These are phyloP conservation scores for Philotrypesis tridentata DNA, from an alignment of 1,140 invertebrate species.

Conservation along the genomic window DNA sequence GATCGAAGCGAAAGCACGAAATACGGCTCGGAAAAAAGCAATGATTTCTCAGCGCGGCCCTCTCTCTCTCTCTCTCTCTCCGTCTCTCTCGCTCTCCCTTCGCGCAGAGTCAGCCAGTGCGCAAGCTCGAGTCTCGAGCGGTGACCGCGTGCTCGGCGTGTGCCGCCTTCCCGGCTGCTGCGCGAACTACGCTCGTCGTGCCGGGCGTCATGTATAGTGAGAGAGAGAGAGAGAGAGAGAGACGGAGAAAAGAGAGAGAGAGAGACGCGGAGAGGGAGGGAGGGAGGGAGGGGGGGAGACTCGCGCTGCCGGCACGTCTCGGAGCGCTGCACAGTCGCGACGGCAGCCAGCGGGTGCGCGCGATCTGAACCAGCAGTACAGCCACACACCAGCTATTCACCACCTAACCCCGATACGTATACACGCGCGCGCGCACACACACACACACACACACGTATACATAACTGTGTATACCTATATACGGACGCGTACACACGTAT, in stretches of 20 bases:
- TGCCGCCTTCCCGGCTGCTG: constrained; percentile 19
- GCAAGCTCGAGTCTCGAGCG: not conserved
- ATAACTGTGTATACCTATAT: not conserved
- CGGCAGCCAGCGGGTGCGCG: constrained; percentile 71
- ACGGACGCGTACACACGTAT: not conserved
- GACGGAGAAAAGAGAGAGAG: not conserved
- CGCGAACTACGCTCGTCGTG: constrained; percentile 32
- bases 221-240: not conserved
- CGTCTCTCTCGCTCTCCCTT: not conserved
- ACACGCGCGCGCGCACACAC: constrained; percentile 43
- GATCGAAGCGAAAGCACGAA: too few relatives aligned
- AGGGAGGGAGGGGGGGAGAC: not conserved
- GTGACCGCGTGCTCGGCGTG: constrained; percentile 57
- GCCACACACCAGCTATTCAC: not conserved
- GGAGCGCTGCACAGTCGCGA: constrained; percentile 71
- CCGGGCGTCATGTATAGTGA: not conserved
- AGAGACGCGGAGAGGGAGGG: not conserved
- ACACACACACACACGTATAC: constrained; percentile 37
- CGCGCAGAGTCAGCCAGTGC: not conserved
- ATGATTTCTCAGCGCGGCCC: too few relatives aligned
- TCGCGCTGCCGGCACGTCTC: not conserved
- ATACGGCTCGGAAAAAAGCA: too few relatives aligned
- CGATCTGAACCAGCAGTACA: constrained; percentile 54
- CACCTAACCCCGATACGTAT: constrained; percentile 26
- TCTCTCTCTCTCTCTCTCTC: not conserved